A percentile compares a stretch with the other conserved stretches of the same genome.
Conservation (phyloP, 2,797 vertebrate genomes). For the Sandelia bainsii region DNA sequence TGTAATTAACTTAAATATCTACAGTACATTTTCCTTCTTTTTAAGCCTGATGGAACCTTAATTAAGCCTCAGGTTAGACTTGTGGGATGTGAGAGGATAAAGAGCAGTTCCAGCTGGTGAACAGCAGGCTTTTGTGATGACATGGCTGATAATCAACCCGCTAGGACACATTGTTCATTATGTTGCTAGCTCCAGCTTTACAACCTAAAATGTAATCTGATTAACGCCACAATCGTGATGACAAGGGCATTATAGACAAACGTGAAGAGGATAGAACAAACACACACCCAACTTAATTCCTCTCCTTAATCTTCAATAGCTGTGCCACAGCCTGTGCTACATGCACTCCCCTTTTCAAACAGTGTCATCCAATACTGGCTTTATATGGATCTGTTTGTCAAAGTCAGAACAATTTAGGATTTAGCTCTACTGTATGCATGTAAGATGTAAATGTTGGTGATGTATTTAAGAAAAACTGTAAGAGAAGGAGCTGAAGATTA, state of each 20-base stretch:
- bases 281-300: constrained; percentile 63
- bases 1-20: constrained; percentile 37
- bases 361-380: background rate
- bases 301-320: constrained; percentile 65
- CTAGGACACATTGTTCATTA: constrained; percentile 65
- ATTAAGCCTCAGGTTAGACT: constrained; percentile 48
- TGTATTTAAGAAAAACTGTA: background rate
- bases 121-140: constrained; percentile 64
- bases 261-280: constrained; percentile 57
- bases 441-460: background rate
- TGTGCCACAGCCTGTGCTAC: constrained; percentile 20
- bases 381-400: background rate
- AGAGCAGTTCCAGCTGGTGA: constrained; percentile 64
- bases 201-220: constrained; percentile 78
- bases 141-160: constrained; percentile 60
- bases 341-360: constrained; percentile 15
- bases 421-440: background rate
- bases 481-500: background rate
- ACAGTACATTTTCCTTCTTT: constrained; percentile 29
- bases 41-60: constrained; percentile 36
- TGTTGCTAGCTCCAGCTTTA: constrained; percentile 63
- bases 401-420: background rate
- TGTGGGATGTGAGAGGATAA: constrained; percentile 58
- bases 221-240: constrained; percentile 68
- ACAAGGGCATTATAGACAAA: constrained; percentile 73